A percentile compares a stretch with the other conserved stretches of the same genome.
These are phyloP conservation scores for Arremon brunneinucha DNA, from an alignment of 2,797 vertebrate genomes.

Conservation along the genomic window DNA sequence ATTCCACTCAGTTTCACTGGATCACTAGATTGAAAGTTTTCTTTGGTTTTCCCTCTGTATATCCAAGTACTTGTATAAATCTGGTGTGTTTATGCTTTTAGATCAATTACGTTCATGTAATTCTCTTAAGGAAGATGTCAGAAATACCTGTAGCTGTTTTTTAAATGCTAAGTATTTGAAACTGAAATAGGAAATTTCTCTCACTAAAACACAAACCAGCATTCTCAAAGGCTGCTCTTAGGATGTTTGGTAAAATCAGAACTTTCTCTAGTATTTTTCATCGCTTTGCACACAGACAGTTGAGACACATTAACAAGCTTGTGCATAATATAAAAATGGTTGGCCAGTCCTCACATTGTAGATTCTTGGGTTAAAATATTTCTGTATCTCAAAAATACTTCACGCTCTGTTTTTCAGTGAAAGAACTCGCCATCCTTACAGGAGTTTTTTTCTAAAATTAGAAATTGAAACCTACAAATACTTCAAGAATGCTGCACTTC, in stretches of 20 bases:
- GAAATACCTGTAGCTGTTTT: background rate
- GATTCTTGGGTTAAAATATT: background rate
- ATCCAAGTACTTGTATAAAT: background rate
- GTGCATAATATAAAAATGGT: background rate
- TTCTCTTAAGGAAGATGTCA: background rate
- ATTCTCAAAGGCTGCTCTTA: background rate
- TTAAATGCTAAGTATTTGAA: background rate
- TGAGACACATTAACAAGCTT: background rate
- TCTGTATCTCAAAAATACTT: constrained; percentile 8
- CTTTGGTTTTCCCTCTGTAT: background rate
- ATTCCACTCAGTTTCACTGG: background rate
- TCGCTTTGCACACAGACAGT: background rate
- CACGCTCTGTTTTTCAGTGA: background rate
- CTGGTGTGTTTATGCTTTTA: background rate
- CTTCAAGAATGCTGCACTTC: background rate
- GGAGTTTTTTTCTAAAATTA: background rate
- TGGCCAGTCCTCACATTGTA: background rate
- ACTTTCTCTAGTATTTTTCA: background rate
- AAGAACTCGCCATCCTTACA: background rate
- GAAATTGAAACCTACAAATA: background rate
- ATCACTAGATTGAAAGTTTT: background rate
- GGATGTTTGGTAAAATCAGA: background rate
- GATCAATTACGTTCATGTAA: background rate
- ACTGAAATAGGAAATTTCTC: background rate
- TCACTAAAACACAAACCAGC: background rate